These are phyloP conservation scores for Montipora capricornis DNA, from an alignment of 64 coral and sea anemone genomes.

Conservation along the genomic window DNA sequence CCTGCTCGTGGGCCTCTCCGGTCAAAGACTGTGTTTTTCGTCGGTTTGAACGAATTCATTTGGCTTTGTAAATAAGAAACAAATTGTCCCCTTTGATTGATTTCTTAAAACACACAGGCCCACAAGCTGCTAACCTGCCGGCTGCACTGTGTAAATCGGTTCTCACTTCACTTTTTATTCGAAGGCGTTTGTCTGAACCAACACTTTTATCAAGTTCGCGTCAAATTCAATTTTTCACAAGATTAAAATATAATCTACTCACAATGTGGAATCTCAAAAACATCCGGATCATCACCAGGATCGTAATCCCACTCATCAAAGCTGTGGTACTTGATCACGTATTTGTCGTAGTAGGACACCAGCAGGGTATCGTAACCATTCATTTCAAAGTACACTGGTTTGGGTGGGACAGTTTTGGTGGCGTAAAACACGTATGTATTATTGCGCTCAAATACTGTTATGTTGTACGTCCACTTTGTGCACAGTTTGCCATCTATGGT, in stretches of 20 bases:
- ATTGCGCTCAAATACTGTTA: constrained; percentile 72
- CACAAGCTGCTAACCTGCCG: too few relatives aligned
- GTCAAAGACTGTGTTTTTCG: too few relatives aligned
- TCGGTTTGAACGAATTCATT: too few relatives aligned
- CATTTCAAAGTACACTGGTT: constrained; percentile 82
- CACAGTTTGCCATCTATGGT: constrained; percentile 62
- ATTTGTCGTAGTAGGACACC: constrained; percentile 87
- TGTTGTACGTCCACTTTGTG: constrained; percentile 82
- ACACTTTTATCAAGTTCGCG: too few relatives aligned
- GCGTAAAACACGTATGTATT: constrained; percentile 86
- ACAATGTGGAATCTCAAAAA: constrained; percentile 80
- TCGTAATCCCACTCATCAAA: constrained; percentile 85
- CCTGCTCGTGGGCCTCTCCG: too few relatives aligned
- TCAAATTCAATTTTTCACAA: too few relatives aligned
- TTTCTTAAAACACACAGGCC: too few relatives aligned
- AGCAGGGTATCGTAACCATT: constrained; percentile 89
- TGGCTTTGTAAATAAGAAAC: too few relatives aligned
- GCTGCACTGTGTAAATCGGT: too few relatives aligned
- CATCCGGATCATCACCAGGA: constrained; percentile 52
- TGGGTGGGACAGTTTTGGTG: constrained; percentile 78
- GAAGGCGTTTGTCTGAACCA: too few relatives aligned
- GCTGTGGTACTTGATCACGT: constrained; percentile 73
- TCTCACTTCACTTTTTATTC: too few relatives aligned
- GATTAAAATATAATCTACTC: constrained; percentile 32
- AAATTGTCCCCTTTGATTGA: too few relatives aligned